Base-by-base conservation (phyloP, 2,797 vertebrate species). In the Dryobates pubescens region DNA sequence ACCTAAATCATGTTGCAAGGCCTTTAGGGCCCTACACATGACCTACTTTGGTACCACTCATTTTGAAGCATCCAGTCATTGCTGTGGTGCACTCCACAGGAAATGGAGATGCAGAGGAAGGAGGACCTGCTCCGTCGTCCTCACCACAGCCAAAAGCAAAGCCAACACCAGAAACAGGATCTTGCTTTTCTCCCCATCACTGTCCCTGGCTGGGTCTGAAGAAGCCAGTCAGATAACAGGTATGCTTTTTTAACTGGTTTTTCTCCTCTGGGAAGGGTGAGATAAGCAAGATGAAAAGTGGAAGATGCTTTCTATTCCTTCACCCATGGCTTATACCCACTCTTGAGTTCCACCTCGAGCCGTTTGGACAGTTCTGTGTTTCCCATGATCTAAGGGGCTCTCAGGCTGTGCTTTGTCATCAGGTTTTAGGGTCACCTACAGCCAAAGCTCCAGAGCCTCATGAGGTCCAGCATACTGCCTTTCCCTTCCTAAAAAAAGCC, bases 391-490 rank as follows among this genome's bases (percentile, higher is more conserved):
- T 77, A 13, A 17, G 41, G 38, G 41, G 7, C 7, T 82, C 43
- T 51, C 41, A 38, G 7, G 7, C 29, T 38, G 23, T 65, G 53
- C 38, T 88, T 88, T 89, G 29, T 7, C 19, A 10, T 38, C 53
- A 72, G 8, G 34, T 57, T 89, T 80, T 51, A 59, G 11, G 5
- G 27, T 58, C 41, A 70, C 13, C 30, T 61, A 53, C 49, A 86
- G 8, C 34, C 64, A 79, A 47, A 82, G 12, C 17, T 71, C 49
- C 43, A 82, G 34, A 90, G 1, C 7, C 54, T 27, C 41, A 61
- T 47, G 29, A 38, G 16, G 4, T 47, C 82, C 43, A 32, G 9
- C 26, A 43, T 1, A 0, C 3, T 2, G 1, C 34, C 20, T 65
- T 59, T 64, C n/a, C 54, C 9, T 68, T 87, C 41, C 36, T 78